Evolutionary conservation across 2,888 invertebrate species (phyloP).

Genomic region (Papilio protenor): DNA sequence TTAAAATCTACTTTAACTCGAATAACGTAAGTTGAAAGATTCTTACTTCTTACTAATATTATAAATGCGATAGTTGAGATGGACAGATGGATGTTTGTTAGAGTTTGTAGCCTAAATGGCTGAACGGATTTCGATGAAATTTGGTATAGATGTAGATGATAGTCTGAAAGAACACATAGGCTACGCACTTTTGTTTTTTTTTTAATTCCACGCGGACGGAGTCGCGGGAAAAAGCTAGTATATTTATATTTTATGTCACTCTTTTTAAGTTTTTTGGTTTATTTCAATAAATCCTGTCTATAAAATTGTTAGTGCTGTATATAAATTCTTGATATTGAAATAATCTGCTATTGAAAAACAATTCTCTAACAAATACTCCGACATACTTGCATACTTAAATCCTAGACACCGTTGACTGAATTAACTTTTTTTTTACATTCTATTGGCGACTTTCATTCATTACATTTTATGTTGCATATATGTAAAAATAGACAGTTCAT

Average conservation of each 20-base stretch:
- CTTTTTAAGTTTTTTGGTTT: neutral
- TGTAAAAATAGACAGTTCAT: conserved; percentile 1
- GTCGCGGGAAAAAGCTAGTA: no score
- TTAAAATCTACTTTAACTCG: neutral
- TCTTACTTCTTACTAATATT: no score
- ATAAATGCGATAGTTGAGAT: no score
- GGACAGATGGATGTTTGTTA: no score
- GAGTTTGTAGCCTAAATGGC: no score
- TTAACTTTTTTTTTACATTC: conserved; percentile 20
- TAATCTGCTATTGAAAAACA: conserved; percentile 8
- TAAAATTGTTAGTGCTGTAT: neutral
- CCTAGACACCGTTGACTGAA: conserved; percentile 33
- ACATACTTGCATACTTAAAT: conserved; percentile 36
- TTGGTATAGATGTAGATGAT: no score
- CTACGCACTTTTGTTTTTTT: no score
- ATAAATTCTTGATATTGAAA: neutral
- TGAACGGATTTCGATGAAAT: no score
- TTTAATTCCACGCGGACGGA: no score
- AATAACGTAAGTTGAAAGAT: neutral
- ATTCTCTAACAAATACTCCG: conserved; percentile 17
- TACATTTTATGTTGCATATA: conserved; percentile 17
- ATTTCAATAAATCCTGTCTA: neutral
- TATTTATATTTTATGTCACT: neutral
- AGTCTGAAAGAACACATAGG: no score
- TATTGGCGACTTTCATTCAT: conserved; percentile 8